These are phyloP conservation scores for Trididemnum clinides DNA, from an alignment of 23 tunicate species.

Conservation along the genomic window DNA sequence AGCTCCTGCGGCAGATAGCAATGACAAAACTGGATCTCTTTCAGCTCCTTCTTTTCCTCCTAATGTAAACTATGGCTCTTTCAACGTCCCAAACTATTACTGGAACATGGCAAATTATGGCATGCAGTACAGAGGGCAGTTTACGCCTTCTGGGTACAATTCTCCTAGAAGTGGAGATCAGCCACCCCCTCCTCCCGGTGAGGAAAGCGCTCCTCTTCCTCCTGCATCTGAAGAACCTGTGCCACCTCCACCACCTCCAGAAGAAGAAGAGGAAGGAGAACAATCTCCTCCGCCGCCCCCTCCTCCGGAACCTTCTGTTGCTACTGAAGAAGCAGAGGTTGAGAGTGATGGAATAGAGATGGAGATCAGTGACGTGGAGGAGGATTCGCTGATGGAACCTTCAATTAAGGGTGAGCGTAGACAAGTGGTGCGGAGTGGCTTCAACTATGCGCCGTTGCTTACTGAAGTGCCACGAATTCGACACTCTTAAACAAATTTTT, in stretches of 20 bases:
- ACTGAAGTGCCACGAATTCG: too few relatives aligned
- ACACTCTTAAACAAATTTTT: too few relatives aligned
- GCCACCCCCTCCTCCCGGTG: constrained; percentile 62
- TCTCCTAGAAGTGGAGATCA: constrained; percentile 19
- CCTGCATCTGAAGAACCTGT: constrained; percentile 37
- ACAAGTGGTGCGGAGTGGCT: too few relatives aligned
- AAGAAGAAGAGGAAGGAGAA: constrained; percentile 1
- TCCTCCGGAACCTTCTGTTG: background rate
- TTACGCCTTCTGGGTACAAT: background rate
- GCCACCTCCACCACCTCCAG: constrained; percentile 65
- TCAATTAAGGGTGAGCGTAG: too few relatives aligned
- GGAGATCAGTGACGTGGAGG: constrained; percentile 93
- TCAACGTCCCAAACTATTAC: constrained; percentile 48
- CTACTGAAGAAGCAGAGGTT: constrained; percentile 46
- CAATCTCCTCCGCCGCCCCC: constrained; percentile 53
- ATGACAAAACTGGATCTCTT: background rate
- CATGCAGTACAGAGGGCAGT: constrained; percentile 18
- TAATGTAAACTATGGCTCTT: constrained; percentile 1
- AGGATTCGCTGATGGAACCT: too few relatives aligned
- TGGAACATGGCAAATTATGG: constrained; percentile 57
- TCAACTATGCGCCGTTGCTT: too few relatives aligned
- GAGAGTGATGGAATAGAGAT: constrained; percentile 85
- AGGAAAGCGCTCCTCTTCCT: constrained; percentile 31
- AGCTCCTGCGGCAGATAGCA: background rate
- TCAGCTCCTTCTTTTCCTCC: background rate